phyloP scores from a whole-genome alignment of 2,113 vertebrate species.

The Heloderma charlesbogerti region DNA sequence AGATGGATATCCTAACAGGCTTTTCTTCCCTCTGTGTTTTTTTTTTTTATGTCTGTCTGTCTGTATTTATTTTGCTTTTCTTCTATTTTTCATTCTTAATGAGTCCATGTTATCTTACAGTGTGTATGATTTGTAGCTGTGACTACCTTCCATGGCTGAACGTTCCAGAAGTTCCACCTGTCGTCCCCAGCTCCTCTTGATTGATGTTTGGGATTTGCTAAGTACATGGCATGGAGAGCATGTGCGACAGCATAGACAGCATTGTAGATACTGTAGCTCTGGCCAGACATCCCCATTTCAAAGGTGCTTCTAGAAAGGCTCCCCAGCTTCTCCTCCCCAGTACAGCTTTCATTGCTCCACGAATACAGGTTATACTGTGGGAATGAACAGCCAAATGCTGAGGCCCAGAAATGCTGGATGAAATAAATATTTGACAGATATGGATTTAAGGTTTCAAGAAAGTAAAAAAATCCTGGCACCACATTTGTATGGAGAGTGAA shows the following conservation, averaged over 20 bases:
- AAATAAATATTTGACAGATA: not conserved
- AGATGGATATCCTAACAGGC: too few relatives aligned
- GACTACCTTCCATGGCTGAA: not conserved
- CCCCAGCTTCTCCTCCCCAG: not conserved
- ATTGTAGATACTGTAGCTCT: constrained; percentile 8
- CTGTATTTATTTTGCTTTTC: too few relatives aligned
- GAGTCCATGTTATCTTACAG: too few relatives aligned
- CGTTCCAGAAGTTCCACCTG: not conserved
- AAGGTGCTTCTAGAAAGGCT: not conserved
- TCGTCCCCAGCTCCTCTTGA: too few relatives aligned
- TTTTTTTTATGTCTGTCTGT: too few relatives aligned
- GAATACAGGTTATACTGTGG: not conserved
- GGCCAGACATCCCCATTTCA: constrained; percentile 1
- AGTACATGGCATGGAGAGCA: too few relatives aligned
- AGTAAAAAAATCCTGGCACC: too few relatives aligned
- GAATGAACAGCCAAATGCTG: not conserved
- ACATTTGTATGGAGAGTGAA: too few relatives aligned
- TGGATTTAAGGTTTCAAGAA: too few relatives aligned
- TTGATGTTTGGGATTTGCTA: not conserved
- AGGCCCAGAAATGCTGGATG: not conserved
- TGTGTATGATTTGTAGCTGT: too few relatives aligned
- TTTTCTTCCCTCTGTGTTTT: too few relatives aligned
- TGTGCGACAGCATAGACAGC: not conserved
- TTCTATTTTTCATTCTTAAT: too few relatives aligned
- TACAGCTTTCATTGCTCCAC: not conserved